Evolutionary conservation across 2,797 vertebrate genomes (phyloP).

Genomic region (Malacoraja senta): DNA sequence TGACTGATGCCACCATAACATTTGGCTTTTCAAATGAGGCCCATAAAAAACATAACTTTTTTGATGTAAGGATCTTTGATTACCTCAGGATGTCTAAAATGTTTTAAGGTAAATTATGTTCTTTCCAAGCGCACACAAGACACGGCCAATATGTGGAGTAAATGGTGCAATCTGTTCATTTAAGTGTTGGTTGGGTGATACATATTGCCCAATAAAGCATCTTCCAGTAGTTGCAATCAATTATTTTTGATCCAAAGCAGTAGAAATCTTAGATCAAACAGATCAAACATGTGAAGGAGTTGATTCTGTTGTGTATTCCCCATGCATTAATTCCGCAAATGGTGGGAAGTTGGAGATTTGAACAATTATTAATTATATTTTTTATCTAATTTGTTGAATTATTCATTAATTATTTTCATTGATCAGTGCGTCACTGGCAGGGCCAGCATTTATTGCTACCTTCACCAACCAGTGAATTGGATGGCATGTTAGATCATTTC

Average conservation of each 20-base stretch:
- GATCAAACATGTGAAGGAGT: background rate
- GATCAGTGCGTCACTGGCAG: too few species aligned
- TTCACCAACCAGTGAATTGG: too few species aligned
- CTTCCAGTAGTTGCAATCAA: background rate
- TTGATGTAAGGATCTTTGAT: background rate
- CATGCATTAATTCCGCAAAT: background rate
- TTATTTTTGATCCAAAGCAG: background rate
- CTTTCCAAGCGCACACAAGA: background rate
- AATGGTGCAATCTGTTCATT: too few species aligned
- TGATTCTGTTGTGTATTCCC: background rate
- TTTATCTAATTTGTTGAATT: background rate
- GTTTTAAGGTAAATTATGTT: background rate
- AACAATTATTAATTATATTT: background rate
- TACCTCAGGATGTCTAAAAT: background rate
- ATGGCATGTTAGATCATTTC: too few species aligned
- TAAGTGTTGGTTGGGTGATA: background rate
- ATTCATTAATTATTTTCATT: too few species aligned
- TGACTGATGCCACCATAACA: background rate
- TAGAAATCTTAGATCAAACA: background rate
- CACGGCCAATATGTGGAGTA: background rate
- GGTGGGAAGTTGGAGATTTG: background rate
- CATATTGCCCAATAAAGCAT: background rate
- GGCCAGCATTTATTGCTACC: too few species aligned
- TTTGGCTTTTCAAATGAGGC: background rate
- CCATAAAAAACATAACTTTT: background rate